Conservation (phyloP, 2,888 invertebrate species). For the Cantharis rufa region DNA sequence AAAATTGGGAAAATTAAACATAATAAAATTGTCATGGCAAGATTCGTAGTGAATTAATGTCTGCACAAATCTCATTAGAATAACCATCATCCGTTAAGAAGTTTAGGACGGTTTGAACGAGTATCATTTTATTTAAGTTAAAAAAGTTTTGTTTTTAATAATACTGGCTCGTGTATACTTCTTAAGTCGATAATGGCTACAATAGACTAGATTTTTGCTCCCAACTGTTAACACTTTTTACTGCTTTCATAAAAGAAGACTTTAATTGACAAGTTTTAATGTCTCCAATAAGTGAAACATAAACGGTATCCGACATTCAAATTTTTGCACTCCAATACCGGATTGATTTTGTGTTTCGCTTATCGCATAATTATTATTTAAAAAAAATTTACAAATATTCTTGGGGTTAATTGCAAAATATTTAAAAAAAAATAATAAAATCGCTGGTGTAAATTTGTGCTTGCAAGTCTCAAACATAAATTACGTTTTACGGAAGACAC, state of each 20-base stretch:
- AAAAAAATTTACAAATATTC: neutral
- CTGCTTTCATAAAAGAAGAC: constrained; percentile 7
- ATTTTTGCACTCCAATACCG: neutral
- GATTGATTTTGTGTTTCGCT: neutral
- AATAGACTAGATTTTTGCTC: constrained; percentile 53
- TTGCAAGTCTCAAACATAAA: neutral
- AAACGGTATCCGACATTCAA: neutral
- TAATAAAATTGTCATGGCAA: constrained; percentile 49
- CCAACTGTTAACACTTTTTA: constrained; percentile 41
- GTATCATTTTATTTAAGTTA: constrained; percentile 41
- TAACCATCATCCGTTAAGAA: constrained; percentile 46
- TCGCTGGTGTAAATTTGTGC: neutral
- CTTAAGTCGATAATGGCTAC: constrained; percentile 48
- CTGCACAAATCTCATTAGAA: constrained; percentile 42
- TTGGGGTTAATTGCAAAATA: neutral
- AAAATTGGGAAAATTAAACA: constrained; percentile 8
- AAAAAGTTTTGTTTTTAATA: constrained; percentile 38
- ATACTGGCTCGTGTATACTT: constrained; percentile 53
- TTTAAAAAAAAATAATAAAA: neutral
- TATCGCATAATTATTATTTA: neutral
- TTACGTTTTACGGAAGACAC: neutral
- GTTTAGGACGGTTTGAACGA: constrained; percentile 53
- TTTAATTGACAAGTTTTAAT: constrained; percentile 20
- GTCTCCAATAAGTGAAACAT: neutral
- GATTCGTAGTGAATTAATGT: constrained; percentile 37